Conservation (phyloP, 2,888 invertebrate species). For the Caenorhabditis sinica region DNA sequence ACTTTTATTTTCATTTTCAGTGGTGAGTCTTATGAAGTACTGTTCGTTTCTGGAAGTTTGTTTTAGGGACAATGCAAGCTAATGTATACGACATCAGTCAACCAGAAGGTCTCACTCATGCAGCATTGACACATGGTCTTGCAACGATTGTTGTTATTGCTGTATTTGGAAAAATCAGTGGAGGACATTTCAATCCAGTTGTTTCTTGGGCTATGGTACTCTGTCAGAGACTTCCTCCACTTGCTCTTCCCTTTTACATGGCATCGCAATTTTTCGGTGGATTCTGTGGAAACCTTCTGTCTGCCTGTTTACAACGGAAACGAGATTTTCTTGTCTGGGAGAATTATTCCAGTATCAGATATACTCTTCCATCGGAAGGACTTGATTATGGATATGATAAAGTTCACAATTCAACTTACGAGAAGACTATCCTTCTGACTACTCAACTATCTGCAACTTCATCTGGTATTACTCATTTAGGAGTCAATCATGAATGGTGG, state of each 20-base stretch:
- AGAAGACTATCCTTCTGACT: slow-evolving; percentile 51
- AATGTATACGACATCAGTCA: slow-evolving; percentile 61
- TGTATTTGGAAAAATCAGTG: slow-evolving; percentile 79
- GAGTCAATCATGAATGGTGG: slow-evolving; percentile 57
- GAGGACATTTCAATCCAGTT: slow-evolving; percentile 85
- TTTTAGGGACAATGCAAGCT: slow-evolving; percentile 64
- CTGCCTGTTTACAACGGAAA: slow-evolving; percentile 63
- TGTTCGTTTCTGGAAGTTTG: background rate
- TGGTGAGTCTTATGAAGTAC: slow-evolving; percentile 19
- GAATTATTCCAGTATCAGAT: slow-evolving; percentile 21
- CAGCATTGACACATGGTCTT: slow-evolving; percentile 58
- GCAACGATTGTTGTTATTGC: slow-evolving; percentile 56
- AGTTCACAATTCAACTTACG: slow-evolving; percentile 44
- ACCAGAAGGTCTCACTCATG: slow-evolving; percentile 56
- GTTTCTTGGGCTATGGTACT: slow-evolving; percentile 84
- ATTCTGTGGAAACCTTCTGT: slow-evolving; percentile 78
- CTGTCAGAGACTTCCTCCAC: slow-evolving; percentile 78
- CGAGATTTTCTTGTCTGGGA: slow-evolving; percentile 56
- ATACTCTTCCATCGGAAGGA: slow-evolving; percentile 17
- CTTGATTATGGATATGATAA: slow-evolving; percentile 53
- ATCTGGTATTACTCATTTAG: slow-evolving; percentile 58
- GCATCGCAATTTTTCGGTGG: slow-evolving; percentile 84
- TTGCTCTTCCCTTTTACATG: slow-evolving; percentile 82
- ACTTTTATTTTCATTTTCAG: slow-evolving; percentile 62
- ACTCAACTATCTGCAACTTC: slow-evolving; percentile 63